phyloP scores from a whole-genome alignment of 2,113 vertebrate genomes.

The Pelecanoides urinatrix region DNA sequence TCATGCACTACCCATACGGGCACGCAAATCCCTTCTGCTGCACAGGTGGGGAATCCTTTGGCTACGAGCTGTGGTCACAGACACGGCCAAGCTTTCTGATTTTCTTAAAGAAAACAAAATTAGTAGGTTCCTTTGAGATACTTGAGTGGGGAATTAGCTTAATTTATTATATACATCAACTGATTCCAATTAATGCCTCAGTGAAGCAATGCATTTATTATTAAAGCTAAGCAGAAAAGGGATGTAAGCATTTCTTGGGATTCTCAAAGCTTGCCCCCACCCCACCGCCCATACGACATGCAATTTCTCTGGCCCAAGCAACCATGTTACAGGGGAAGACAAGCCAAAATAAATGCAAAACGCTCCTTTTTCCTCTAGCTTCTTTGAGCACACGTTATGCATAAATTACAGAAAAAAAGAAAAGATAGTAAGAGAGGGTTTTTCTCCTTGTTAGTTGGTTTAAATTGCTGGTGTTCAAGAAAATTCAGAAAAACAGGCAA shows the following conservation, averaged over 20 bases:
- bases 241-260: not conserved
- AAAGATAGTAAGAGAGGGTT: not conserved
- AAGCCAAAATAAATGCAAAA: constrained; percentile 38
- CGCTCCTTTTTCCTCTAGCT: not conserved
- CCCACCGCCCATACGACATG: not conserved
- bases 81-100: not conserved
- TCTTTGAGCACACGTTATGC: not conserved
- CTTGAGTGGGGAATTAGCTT: not conserved
- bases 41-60: not conserved
- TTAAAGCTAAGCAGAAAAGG: not conserved
- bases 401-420: not conserved
- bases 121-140: not conserved
- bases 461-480: not conserved
- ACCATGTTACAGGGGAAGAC: not conserved
- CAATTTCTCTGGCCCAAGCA: constrained; percentile 12
- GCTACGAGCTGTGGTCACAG: not conserved
- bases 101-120: not conserved
- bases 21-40: accelerated
- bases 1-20: accelerated
- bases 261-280: not conserved
- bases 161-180: not conserved
- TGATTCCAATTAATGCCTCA: not conserved
- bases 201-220: not conserved
- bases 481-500: not conserved
- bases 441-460: not conserved